Conservation (phyloP, 2,113 vertebrate species). For the Grus americana region DNA sequence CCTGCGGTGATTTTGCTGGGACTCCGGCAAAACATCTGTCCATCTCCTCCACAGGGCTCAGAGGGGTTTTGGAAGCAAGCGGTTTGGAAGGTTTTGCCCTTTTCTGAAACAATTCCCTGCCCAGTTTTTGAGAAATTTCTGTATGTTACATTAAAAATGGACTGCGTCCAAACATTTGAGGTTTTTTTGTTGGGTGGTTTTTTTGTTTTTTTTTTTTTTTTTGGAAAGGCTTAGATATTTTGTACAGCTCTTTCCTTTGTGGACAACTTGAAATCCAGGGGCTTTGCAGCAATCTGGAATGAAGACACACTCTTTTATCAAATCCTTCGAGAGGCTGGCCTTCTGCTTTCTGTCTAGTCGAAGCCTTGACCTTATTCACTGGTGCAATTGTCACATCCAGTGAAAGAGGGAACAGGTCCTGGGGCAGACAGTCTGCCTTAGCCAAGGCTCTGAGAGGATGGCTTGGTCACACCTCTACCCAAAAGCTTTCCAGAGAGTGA, state of each 20-base stretch:
- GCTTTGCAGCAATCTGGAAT: conserved; percentile 35
- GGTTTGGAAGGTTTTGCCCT: conserved; percentile 30
- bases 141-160: conserved; percentile 11
- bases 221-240: conserved; percentile 20
- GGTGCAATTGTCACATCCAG: not conserved
- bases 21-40: not conserved
- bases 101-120: conserved; percentile 34
- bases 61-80: not conserved
- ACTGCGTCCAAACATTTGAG: not conserved
- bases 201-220: not conserved
- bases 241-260: conserved; percentile 27
- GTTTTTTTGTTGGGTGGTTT: not conserved
- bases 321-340: not conserved
- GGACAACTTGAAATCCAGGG: conserved; percentile 11
- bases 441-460: not conserved
- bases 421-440: not conserved
- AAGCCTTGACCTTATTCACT: not conserved
- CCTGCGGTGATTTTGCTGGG: not conserved
- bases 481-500: not conserved
- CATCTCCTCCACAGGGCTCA: not conserved
- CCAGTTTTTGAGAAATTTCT: conserved; percentile 40
- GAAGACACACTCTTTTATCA: conserved; percentile 19
- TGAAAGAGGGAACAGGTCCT: not conserved
- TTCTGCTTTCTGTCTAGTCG: not conserved
- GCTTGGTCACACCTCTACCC: rapidly evolving